Evolutionary conservation across 1,140 invertebrate genomes (phyloP), one percentile per base, ranked within the genome.

Genomic region (Drosophila quadrilineata): DNA sequence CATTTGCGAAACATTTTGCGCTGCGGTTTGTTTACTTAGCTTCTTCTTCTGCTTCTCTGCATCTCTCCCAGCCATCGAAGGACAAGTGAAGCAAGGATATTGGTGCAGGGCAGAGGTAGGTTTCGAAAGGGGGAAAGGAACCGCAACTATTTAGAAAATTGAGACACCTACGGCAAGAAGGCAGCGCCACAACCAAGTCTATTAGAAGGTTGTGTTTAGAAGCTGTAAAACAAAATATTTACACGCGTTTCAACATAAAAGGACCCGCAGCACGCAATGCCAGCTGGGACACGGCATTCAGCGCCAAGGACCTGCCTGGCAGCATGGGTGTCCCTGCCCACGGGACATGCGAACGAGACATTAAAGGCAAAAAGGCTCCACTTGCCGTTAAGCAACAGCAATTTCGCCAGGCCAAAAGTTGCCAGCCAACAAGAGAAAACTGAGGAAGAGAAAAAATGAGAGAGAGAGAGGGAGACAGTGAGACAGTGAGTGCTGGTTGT

Each of bases 171-270:
- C 57, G 70, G 74, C 65, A 31, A 22, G 48, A 58, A 45, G 43
- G 22, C 33, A 36, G 33, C 41, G 43, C 28, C n/a, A n/a, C n/a
- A n/a, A n/a, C n/a, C 71, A 63, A 77, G 77, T 84, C 79, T 77
- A 84, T 84, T 84, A 84, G 80, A 57, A 45, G 56, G 36, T 52
- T 63, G 54, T 66, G 59, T 72, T 62, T 82, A 64, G 68, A 53
- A 70, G 77, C 77, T 84, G 73, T 84, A 84, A 84, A 84, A 77
- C 79, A 84, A 84, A 84, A 84, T 84, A 84, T 84, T 84, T 84
- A 84, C 77, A 84, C 77, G 77, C 74, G 69, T 74, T 68, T 50
- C 52, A 72, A 72, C 69, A 73, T 73, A 65, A 73, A 73, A 73
- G 77, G 72, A 72, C 31, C 19, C 56, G 12, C 59, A 59, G 56